Base-by-base conservation (phyloP, 2,888 invertebrate genomes). In the Dexiosoma caninum region DNA sequence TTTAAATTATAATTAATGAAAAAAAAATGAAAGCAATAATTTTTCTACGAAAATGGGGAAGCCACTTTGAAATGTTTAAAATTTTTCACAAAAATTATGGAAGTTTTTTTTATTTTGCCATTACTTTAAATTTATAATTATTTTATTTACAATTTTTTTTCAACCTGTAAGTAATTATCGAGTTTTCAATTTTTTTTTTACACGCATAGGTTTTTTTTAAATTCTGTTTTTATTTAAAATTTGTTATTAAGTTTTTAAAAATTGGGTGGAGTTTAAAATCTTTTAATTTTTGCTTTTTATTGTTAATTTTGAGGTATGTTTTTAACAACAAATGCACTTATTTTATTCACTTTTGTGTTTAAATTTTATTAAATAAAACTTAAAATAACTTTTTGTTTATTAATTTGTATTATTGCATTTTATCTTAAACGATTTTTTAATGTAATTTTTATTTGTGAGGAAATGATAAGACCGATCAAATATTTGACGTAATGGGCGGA, bases 1-100 rank as follows among this genome's bases (percentile, higher is more conserved):
- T 37, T 55, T 62, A 55, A 35, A 64, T 55, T 44, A 30, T 62
- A 30, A 69, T 55, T 60, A 62, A 14, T 49, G 7, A 57, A 59
- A 32, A 37, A 27, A 37, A 64, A 19, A 40, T 51, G 37, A 76
- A 66, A 32, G 57, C 46, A 76, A 62, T 59, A 69, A 53, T 44
- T 81, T 80, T 81, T 81, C 81, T 81, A 81, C 57, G 81, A 81
- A 81, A 81, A 81, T 77, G 60, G 60, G 81, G 81, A 81, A 81
- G 81, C 81, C 81, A 77, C 69, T 69, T 64, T 67, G n/a, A n/a
- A n/a, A 69, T 74, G 59, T 77, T 72, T 67, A 66, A 71, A 42
- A 69, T 64, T 71, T 75, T 76, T 81, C 60, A 76, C 16, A 81
- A 81, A 81, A 67, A 76, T 72, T 55, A 51, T 72, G 72, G 76